Evolutionary conservation across 2,797 vertebrate species (phyloP), one percentile per base, ranked within the genome.

Genomic region (Sebastes taczanowskii): DNA sequence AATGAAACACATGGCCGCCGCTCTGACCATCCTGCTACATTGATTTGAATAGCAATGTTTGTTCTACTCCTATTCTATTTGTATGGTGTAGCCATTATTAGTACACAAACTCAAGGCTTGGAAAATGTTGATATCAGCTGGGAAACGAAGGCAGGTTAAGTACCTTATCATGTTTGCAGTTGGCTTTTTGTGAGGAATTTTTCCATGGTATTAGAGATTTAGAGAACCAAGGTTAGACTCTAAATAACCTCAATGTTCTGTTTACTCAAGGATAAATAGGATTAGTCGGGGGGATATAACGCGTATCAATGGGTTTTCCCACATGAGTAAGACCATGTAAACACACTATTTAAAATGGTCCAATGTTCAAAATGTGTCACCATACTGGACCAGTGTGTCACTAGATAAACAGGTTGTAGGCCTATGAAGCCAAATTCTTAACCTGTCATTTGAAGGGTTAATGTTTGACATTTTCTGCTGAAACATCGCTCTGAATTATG

Each of bases 381-480:
- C 22, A 34, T 11, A 59, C 11, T 49, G 38, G 67, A 55, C 38
- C 67, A 67, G 4, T 62, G 46, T 60, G 72, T 84, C 59, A 78
- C 25, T 75, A 49, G 23, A 77, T 77, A 82, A 81, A 74, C 64
- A 55, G 63, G 53, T 64, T 27, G 27, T 1, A 42, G 38, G 38
- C 38, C 38, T 42, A 2, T 13, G 29, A 71, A 13, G 62, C 9
- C 63, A 71, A 68, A 75, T 67, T 71, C 18, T 23, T 34, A n/a
- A 35, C 35, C 49, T 58, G 35, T 56, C 25, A 59, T 83, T 35
- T 59, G 22, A 62, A 65, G 25, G 53, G 87, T 63, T 88, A 90
- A 93, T 90, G 73, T 88, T 91, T 94, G 84, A 93, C 88, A 29
- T 58, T 42, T 34, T 46, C n/a, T 68, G 29, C 52, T 66, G 61